phyloP scores from a whole-genome alignment of 2,113 vertebrate genomes.

The Lophochroa leadbeateri region DNA sequence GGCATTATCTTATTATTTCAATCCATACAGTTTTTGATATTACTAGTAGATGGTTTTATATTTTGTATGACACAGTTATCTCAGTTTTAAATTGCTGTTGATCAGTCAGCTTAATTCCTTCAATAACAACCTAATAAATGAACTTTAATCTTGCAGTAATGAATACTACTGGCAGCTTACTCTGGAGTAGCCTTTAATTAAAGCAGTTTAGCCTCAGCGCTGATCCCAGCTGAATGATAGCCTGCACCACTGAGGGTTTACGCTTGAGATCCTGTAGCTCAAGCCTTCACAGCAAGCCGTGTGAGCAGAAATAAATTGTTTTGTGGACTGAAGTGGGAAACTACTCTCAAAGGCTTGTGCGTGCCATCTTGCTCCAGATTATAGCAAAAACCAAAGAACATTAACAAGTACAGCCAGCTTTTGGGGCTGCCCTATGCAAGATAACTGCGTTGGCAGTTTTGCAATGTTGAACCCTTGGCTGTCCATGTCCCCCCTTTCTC shows the following conservation, averaged over 20 bases:
- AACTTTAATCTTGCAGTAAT: background rate
- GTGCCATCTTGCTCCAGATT: background rate
- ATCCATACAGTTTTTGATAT: background rate
- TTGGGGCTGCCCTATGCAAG: background rate
- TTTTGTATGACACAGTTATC: background rate
- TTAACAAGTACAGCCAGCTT: rapidly evolving
- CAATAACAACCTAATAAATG: background rate
- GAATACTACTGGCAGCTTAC: background rate
- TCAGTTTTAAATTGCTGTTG: background rate
- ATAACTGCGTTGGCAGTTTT: background rate
- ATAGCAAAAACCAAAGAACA: background rate
- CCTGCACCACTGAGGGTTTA: background rate
- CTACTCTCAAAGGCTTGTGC: background rate
- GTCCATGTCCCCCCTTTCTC: background rate
- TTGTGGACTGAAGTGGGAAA: background rate
- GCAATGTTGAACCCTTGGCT: background rate
- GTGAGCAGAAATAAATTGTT: background rate
- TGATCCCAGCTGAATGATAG: background rate
- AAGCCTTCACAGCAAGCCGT: background rate
- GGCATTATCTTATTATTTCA: background rate
- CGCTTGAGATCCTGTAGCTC: background rate
- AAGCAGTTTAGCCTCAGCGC: background rate
- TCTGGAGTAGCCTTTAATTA: conserved; percentile 16
- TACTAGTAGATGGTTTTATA: background rate
- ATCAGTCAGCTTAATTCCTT: background rate